Evolutionary conservation across 1,140 invertebrate species (phyloP).

Genomic region (Laupala kohalensis): DNA sequence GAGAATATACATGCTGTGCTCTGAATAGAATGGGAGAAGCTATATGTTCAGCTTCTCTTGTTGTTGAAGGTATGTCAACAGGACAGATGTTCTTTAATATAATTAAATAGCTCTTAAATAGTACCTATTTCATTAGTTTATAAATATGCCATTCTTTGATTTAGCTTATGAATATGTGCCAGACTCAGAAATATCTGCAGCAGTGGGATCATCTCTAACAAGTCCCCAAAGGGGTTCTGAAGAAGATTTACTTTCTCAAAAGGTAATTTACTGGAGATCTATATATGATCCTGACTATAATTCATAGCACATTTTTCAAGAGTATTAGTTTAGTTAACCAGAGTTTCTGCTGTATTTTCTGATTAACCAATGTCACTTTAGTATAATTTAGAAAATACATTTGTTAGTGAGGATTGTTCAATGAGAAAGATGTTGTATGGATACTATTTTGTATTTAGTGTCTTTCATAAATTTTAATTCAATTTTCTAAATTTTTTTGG

Average conservation of each 20-base stretch:
- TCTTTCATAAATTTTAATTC: no score
- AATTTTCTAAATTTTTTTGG: no score
- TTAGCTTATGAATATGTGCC: slow-evolving; percentile 89
- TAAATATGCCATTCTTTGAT: slow-evolving; percentile 19
- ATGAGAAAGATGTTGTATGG: no score
- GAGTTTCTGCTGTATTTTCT: no score
- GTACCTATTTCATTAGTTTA: slow-evolving; percentile 1
- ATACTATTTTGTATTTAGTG: no score
- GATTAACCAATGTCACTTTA: no score
- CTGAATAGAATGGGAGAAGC: slow-evolving; percentile 75
- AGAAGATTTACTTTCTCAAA: slow-evolving; percentile 64
- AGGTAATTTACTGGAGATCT: slow-evolving; percentile 36
- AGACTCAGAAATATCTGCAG: slow-evolving; percentile 62
- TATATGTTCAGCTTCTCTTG: slow-evolving; percentile 60
- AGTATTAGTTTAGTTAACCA: no score
- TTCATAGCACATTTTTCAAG: no score
- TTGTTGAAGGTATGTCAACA: slow-evolving; percentile 60
- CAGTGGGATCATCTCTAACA: slow-evolving; percentile 32
- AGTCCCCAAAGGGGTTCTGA: slow-evolving; percentile 54
- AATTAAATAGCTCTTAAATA: background rate
- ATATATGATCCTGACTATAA: slow-evolving; percentile 16
- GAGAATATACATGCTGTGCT: slow-evolving; percentile 71
- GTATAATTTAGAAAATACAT: no score
- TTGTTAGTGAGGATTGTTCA: no score
- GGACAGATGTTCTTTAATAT: background rate